Evolutionary conservation across 2,888 invertebrate genomes (phyloP), one percentile per base, ranked within the genome.

Genomic region (Stomorhina lunata): DNA sequence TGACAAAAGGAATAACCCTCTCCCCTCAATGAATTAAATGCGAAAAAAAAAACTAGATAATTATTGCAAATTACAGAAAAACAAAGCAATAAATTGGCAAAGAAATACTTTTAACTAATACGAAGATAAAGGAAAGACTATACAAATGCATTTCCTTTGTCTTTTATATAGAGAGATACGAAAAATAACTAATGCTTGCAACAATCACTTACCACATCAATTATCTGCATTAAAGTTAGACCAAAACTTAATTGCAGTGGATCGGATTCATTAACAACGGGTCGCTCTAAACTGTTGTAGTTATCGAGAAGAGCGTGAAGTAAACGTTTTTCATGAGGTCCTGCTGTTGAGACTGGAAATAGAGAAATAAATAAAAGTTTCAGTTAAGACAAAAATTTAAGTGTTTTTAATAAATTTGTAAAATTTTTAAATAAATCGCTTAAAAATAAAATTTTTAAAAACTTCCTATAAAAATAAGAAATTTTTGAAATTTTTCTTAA

Each of bases 151-250:
- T 7, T n/a, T n/a, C n/a, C n/a, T n/a, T n/a, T n/a, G n/a, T n/a
- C n/a, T n/a, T n/a, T n/a, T n/a, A n/a, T n/a, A n/a, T n/a, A n/a
- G n/a, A n/a, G n/a, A n/a, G n/a, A n/a, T n/a, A n/a, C n/a, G n/a
- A 15, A 57, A 34, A 9, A 68, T 37, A 17, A 10, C 34, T 25
- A 32, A 55, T 45, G 6, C n/a, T 15, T 55, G 63, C 53, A 76
- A 53, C 17, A 20, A 65, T 9, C 25, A 85, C 95, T 94, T 93
- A 97, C 97, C 95, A 98, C 98, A 93, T 98, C 97, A 92, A 98
- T 98, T 92, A 98, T 98, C 94, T 98, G 98, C 96, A 97, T 97
- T 91, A 98, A 94, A 90, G 97, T 98, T 92, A 98, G 95, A 92
- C 97, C 97, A 93, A 98, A 97, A 93, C 96, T 97, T 92, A 98